These are phyloP conservation scores for Cherax destructor DNA, from an alignment of 1,140 invertebrate species.

Conservation along the genomic window DNA sequence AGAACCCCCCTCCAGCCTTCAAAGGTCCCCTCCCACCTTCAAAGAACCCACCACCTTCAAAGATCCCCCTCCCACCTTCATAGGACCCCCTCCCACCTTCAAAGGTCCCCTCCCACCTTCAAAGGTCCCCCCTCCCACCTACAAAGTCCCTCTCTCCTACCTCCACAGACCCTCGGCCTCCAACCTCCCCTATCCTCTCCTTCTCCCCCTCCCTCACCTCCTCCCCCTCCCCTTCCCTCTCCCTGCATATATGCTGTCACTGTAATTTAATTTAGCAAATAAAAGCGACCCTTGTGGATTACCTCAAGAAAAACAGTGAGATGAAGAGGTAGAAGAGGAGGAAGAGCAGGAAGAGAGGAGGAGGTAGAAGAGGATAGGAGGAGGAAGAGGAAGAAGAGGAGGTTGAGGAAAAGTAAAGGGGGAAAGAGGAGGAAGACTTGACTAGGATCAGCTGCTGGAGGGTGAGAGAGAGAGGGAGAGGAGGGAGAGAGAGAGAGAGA, in stretches of 20 bases:
- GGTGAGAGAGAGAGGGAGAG: not conserved
- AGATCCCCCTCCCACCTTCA: too few species aligned
- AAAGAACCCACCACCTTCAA: too few species aligned
- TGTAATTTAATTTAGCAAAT: slow-evolving; percentile 46
- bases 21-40: too few species aligned
- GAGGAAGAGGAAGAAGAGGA: not conserved
- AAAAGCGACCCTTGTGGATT: slow-evolving; percentile 39
- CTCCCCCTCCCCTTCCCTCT: too few species aligned
- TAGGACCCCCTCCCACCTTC: too few species aligned
- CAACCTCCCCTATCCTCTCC: not conserved
- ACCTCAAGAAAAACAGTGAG: not conserved
- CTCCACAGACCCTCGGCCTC: not conserved
- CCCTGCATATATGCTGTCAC: slow-evolving; percentile 6
- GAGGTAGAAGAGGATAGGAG: not conserved
- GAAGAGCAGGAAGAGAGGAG: not conserved
- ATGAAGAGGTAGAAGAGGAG: not conserved
- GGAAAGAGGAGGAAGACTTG: not conserved
- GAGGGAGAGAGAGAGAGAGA: not conserved
- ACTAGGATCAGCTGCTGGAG: not conserved
- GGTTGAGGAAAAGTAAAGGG: not conserved
- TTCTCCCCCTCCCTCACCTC: too few species aligned
- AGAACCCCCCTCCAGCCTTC: too few species aligned
- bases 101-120: too few species aligned
- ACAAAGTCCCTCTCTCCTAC: too few species aligned
- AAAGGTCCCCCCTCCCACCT: too few species aligned